Conservation (phyloP, 2,797 vertebrate species). For the Silurus aristotelis region DNA sequence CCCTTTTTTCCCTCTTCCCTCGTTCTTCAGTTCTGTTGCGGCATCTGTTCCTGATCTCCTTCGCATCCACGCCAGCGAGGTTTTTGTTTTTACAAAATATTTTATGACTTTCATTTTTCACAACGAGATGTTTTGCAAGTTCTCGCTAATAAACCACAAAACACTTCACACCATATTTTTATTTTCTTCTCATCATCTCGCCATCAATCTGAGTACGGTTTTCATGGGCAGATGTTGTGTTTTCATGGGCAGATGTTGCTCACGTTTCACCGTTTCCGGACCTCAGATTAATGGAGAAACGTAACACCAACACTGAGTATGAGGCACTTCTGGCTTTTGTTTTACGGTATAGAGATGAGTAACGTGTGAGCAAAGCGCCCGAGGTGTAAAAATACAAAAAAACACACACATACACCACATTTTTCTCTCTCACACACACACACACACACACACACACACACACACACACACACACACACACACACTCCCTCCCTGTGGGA, state of each 20-base stretch:
- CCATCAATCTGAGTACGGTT: neutral
- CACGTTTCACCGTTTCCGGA: neutral
- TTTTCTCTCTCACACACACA: conserved; percentile 38
- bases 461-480: conserved; percentile 31
- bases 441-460: conserved; percentile 27
- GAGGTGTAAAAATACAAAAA: conserved; percentile 53
- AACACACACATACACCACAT: conserved; percentile 31
- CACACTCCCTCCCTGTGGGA: conserved; percentile 65
- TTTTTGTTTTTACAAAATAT: neutral
- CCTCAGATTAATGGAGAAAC: neutral
- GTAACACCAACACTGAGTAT: neutral
- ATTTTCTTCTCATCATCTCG: neutral
- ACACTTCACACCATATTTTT: conserved; percentile 23
- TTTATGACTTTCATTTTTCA: neutral
- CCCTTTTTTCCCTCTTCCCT: neutral
- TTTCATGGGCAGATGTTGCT: conserved; percentile 13
- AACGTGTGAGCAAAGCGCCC: conserved; percentile 48
- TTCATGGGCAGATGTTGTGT: conserved; percentile 7
- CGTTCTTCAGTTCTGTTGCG: conserved; percentile 7
- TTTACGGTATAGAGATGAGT: conserved; percentile 12
- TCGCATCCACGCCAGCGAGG: neutral
- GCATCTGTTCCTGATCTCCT: conserved; percentile 46
- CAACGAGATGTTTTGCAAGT: conserved; percentile 18
- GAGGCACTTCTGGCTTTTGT: neutral
- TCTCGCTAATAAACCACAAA: conserved; percentile 13